Conservation (phyloP, 2,113 vertebrate species). For the Periophthalmodon schlosseri region DNA sequence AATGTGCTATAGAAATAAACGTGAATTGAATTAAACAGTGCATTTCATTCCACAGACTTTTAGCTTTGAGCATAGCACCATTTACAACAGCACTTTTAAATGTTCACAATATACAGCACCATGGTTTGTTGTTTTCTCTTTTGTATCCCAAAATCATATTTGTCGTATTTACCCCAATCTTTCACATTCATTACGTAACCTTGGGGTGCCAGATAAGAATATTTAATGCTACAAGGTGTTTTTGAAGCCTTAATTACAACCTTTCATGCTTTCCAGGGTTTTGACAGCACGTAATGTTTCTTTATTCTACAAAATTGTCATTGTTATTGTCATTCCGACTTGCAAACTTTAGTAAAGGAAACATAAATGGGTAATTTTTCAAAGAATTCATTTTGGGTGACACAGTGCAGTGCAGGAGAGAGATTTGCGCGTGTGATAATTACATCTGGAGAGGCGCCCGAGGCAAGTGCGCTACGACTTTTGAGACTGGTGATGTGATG, state of each 20-base stretch:
- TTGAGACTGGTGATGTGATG: constrained; percentile 30
- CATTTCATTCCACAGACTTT: too few relatives aligned
- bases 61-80: neutral
- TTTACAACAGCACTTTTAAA: neutral
- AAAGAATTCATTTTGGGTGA: constrained; percentile 36
- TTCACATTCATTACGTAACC: neutral
- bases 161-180: constrained; percentile 1
- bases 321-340: constrained; percentile 35
- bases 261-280: constrained; percentile 29
- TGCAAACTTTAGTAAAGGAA: constrained; percentile 21
- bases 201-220: constrained; percentile 22
- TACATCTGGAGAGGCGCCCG: constrained; percentile 42
- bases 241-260: constrained; percentile 42
- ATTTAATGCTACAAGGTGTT: constrained; percentile 1
- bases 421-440: constrained; percentile 50
- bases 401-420: constrained; percentile 20
- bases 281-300: constrained; percentile 17
- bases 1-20: too few relatives aligned
- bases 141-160: neutral
- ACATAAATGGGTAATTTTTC: constrained; percentile 39
- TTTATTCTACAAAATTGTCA: constrained; percentile 30
- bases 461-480: constrained; percentile 25
- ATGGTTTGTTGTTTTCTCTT: neutral
- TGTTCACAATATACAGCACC: neutral
- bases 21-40: too few relatives aligned